Evolutionary conservation across 2,113 vertebrate genomes (phyloP), one percentile per base, ranked within the genome.

Genomic region (Isichthys henryi): DNA sequence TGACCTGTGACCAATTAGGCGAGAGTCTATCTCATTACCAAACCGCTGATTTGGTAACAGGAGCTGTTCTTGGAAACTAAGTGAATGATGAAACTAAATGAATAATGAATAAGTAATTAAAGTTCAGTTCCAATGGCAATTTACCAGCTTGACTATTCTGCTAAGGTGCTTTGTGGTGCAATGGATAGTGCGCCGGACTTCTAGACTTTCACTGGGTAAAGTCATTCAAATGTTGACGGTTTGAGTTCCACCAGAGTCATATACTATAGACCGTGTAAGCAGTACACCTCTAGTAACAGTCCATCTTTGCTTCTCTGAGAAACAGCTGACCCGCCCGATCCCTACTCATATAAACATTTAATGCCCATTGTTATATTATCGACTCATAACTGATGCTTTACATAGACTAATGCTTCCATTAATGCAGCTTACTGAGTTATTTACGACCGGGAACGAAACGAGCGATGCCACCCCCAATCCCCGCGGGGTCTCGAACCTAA

Each of bases 1-100:
- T 56, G 88, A 89, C 77, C 88, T 85, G 35, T 85, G 82, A 86
- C 88, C 88, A 86, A 48, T 85, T 43, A 35, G 80, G 77, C 39
- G 13, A n/a, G 19, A 85, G 19, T 35, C 13, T 8, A 21, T 48
- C 82, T 49, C 56, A 87, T n/a, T 35, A 23, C 21, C 27, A 74
- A 53, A 83, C 35, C 82, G 52, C 77, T 46, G 52, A 84, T 89
- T 89, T 31, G 50, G 88, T 31, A 82, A 83, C 39, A 11, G 35
- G 83, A 83, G 52, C 39, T 3, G 88, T 15, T 58, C 58, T 90
- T 87, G 17, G 23, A 88, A 70, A 5, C 84, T 27, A 80, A 80
- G 53, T 53, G 66, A 90, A 13, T 88, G 23, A 46, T 58, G 35
- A 62, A 66, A 19, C 35, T 19, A 56, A 87, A 87, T 45, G 66